Base-by-base conservation (phyloP, 2,797 vertebrate genomes). In the Triplophysa bombifrons region DNA sequence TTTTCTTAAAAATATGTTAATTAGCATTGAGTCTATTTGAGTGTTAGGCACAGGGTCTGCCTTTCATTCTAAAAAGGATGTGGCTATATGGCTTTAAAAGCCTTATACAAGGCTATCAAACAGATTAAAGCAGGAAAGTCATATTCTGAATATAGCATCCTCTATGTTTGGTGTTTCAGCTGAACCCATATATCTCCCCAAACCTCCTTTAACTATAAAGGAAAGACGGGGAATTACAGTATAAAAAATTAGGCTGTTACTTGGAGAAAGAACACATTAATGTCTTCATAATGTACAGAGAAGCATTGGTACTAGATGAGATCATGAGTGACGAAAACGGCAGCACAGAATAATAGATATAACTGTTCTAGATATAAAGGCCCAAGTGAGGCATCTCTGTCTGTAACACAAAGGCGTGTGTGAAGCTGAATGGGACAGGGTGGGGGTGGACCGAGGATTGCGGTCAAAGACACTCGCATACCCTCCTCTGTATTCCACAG, bases 391-490 rank as follows among this genome's bases (percentile, higher is more conserved):
- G 84, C 80, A 83, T 83, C 80, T 80, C 74, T 73, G 76, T 25
- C 41, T 72, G 66, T 69, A 74, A 82, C 80, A 87, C 76, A 86
- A 85, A 84, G 74, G 25, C 65, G 68, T 22, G 75, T 69, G 69
- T 78, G 77, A 69, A 76, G 75, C 71, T 80, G 55, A 69, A 70
- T 34, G 44, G 77, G 66, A 50, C n/a, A 56, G 76, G 68, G 58
- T 66, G 53, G 74, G 71, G 80, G 74, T 65, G 22, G 74, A 72
- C 34, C 44, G 65, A 77, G 58, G 60, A 50, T 51, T 74, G 72
- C 48, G 55, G 30, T 64, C 64, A 27, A 68, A 80, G 63, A 71
- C 81, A 27, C 30, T 20, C 44, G 9, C 55, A 41, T 38, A 30
- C 41, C 51, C 72, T 80, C 63, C 34, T 11, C 10, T 41, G 27